Evolutionary conservation across 2,797 vertebrate genomes (phyloP).

Genomic region (Hybognathus amarus): DNA sequence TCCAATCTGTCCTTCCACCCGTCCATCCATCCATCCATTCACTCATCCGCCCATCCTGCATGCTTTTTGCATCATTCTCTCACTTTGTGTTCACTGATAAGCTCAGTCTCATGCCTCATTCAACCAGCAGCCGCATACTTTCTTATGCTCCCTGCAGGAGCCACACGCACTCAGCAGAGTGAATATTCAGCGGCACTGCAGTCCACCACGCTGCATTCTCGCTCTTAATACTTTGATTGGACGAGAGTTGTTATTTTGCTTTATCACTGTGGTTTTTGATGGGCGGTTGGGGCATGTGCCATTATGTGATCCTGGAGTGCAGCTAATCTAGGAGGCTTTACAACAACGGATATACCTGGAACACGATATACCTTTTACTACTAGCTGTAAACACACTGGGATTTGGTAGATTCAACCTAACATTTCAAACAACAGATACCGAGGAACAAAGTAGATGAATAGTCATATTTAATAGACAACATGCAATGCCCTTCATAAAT

Average conservation of each 20-base stretch:
- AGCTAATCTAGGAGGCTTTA: conserved; percentile 9
- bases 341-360: background rate
- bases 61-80: background rate
- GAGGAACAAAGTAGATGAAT: background rate
- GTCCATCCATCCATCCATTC: too few species aligned
- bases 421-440: background rate
- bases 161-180: conserved; percentile 8
- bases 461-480: background rate
- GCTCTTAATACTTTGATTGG: conserved; percentile 13
- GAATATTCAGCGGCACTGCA: conserved; percentile 17
- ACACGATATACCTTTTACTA: background rate
- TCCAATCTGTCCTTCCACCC: too few species aligned
- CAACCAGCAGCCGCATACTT: conserved; percentile 25
- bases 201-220: conserved; percentile 12
- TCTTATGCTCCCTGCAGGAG: conserved; percentile 25
- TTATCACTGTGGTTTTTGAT: conserved; percentile 37
- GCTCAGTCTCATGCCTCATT: conserved; percentile 16
- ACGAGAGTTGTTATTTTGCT: conserved; percentile 26
- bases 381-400: background rate
- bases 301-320: conserved; percentile 1
- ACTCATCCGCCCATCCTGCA: background rate
- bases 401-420: background rate
- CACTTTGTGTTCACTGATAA: conserved; percentile 28
- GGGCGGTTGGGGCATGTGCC: background rate
- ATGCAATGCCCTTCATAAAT: background rate